Conservation (phyloP, 2,113 vertebrate species). For the Melierax canorus region DNA sequence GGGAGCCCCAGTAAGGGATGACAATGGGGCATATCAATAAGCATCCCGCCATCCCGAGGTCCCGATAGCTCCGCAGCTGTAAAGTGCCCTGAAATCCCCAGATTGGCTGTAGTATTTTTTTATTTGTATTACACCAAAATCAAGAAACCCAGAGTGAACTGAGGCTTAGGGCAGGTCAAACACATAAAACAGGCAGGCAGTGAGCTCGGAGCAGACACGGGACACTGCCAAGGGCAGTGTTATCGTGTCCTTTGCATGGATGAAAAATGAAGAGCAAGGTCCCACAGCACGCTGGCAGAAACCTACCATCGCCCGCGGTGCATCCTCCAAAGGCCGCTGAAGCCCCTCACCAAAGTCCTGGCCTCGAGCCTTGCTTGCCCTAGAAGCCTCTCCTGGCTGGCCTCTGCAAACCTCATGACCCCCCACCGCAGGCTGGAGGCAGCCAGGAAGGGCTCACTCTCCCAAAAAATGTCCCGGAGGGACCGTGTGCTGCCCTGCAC, state of each 20-base stretch:
- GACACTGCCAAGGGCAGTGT: neutral
- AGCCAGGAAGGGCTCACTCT: neutral
- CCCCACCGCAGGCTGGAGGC: neutral
- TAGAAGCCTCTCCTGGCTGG: neutral
- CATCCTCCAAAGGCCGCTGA: neutral
- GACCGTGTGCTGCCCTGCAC: neutral
- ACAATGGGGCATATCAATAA: rapidly evolving
- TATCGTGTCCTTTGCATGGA: neutral
- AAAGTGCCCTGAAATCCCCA: neutral
- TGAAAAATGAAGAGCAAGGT: neutral
- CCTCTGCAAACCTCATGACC: neutral
- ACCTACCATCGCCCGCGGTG: rapidly evolving
- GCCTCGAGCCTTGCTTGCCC: rapidly evolving
- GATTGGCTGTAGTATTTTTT: neutral
- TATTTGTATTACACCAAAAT: neutral
- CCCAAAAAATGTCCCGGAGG: neutral
- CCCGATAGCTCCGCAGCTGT: rapidly evolving
- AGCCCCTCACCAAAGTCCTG: neutral
- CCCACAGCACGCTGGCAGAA: neutral
- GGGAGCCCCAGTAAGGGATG: too few relatives aligned
- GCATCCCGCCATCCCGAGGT: rapidly evolving
- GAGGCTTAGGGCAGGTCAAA: neutral
- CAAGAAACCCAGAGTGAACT: neutral
- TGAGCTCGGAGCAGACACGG: rapidly evolving
- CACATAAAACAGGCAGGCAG: neutral